Evolutionary conservation across 2,797 vertebrate genomes (phyloP).

Genomic region (Anas georgica): DNA sequence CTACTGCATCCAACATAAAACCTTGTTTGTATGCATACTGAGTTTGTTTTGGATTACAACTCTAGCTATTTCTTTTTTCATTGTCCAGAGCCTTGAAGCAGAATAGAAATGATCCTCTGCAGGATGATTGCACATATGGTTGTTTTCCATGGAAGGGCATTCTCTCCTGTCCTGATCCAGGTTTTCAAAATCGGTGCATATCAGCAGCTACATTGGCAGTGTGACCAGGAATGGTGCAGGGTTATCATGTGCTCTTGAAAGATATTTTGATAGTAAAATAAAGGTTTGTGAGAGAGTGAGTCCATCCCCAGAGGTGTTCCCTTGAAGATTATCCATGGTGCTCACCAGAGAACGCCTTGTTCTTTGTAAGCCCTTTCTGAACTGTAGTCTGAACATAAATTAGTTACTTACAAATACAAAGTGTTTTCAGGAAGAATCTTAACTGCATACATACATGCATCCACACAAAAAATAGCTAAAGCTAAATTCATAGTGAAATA

Average conservation of each 20-base stretch:
- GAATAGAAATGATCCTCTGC: not conserved
- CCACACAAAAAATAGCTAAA: not conserved
- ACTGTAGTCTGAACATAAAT: not conserved
- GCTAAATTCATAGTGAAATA: not conserved
- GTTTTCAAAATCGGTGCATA: not conserved
- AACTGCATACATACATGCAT: no score
- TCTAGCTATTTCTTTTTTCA: not conserved
- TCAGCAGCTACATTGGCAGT: not conserved
- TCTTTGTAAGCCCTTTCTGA: not conserved
- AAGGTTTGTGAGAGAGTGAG: rapidly evolving
- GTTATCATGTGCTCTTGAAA: not conserved
- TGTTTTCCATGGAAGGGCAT: not conserved
- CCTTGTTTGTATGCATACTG: not conserved
- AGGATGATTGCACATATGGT: rapidly evolving
- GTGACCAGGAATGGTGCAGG: not conserved
- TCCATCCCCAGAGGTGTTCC: rapidly evolving
- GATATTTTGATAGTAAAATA: not conserved
- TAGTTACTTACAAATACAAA: not conserved
- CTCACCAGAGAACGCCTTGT: not conserved
- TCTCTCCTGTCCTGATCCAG: not conserved
- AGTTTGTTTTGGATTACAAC: not conserved
- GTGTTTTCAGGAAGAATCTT: not conserved
- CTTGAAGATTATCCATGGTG: not conserved
- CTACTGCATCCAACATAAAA: not conserved
- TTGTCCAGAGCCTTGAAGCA: not conserved